Base-by-base conservation (phyloP, 2,888 invertebrate genomes). In the Dermolepida albohirtum region DNA sequence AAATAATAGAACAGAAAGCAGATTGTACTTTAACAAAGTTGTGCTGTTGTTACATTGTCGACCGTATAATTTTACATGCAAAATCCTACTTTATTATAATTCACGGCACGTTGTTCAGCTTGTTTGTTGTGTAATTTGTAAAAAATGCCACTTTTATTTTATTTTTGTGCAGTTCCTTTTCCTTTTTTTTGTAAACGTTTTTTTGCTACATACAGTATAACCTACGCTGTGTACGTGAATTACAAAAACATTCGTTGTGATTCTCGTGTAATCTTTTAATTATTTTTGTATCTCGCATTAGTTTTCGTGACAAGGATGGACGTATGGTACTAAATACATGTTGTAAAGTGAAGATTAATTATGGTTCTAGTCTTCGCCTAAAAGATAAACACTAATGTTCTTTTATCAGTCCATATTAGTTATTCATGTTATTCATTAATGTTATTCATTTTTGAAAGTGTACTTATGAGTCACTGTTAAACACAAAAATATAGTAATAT, bases 101-200 rank as follows among this genome's bases (percentile, higher is more conserved):
- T 55, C 55, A 55, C 41, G 41, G 40, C 55, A 55, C 43, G 55
- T 55, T 43, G 41, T 55, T 55, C 41, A 55, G 55, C 55, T 55
- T 55, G 55, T 55, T 55, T 55, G 55, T 55, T 55, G 41, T 55
- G 55, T 55, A 55, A 55, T 55, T 55, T 55, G 55, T 41, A 55
- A 55, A 55, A 22, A 55, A 55, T 43, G 55, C 41, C 55, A 55
- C 40, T 41, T 55, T 55, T 55, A 41, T 41, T 55, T 55, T 55
- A 55, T 55, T 41, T 17, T 16, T n/a, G 22, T 12, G 55, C 22
- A 41, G 55, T 55, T 41, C 41, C 22, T 55, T 41, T 16, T 41
- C 43, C 40, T 43, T 55, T 55, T 34, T n/a, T 34, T 34, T 5
- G 6, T 34, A 34, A 34, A 10, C 6, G 8, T 10, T 1, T 34